These are phyloP conservation scores for Adineta ricciae DNA, from an alignment of 2,888 invertebrate species.

Conservation along the genomic window DNA sequence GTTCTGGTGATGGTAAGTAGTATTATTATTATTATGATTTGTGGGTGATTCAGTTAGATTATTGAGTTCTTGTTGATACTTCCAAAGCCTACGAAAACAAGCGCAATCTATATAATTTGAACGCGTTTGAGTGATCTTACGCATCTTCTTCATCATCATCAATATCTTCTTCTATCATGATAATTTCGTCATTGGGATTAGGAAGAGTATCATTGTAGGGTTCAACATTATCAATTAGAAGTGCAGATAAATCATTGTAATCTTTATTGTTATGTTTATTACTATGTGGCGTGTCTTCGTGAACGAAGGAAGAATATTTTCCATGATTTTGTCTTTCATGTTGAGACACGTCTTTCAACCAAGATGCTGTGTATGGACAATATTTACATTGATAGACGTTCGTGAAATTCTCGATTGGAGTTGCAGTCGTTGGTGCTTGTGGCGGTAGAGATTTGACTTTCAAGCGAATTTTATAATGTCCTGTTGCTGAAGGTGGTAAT, in stretches of 20 bases:
- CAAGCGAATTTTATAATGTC: background rate
- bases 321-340: background rate
- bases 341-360: background rate
- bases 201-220: background rate
- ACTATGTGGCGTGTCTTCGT: background rate
- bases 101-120: background rate
- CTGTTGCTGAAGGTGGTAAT: background rate
- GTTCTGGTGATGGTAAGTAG: background rate
- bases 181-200: background rate
- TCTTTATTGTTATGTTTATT: background rate
- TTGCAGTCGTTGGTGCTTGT: background rate
- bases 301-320: background rate
- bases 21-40: background rate
- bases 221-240: background rate
- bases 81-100: background rate
- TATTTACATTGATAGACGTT: background rate
- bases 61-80: background rate
- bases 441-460: background rate
- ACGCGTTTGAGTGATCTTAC: background rate
- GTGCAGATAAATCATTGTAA: background rate
- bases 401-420: background rate
- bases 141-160: slow-evolving; percentile 18
- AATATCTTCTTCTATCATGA: background rate
- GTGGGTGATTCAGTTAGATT: background rate
- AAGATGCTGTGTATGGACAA: background rate